Evolutionary conservation across 2,888 invertebrate species (phyloP).

Genomic region (Hoplodrina ambigua): DNA sequence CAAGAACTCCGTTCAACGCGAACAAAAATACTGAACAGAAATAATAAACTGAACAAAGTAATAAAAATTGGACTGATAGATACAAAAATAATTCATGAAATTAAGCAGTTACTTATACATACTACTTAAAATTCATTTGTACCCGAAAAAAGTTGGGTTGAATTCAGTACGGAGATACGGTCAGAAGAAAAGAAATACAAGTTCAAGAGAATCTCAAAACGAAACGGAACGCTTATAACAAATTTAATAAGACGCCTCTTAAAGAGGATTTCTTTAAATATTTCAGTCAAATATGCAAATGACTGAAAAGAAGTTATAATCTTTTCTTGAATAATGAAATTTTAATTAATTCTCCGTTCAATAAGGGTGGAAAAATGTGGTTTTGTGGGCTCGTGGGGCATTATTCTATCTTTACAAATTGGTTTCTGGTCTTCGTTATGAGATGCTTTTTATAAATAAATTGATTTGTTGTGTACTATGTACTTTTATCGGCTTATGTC

Average conservation of each 20-base stretch:
- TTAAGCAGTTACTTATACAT: conserved; percentile 68
- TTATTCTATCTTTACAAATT: conserved; percentile 63
- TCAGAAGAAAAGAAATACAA: conserved; percentile 76
- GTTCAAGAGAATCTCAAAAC: conserved; percentile 70
- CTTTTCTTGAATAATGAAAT: conserved; percentile 83
- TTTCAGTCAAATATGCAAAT: conserved; percentile 84
- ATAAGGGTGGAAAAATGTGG: conserved; percentile 70
- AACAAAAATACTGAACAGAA: conserved; percentile 19
- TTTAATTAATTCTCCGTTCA: conserved; percentile 80
- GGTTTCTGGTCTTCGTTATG: conserved; percentile 36
- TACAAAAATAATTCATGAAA: conserved; percentile 69
- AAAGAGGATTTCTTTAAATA: conserved; percentile 82
- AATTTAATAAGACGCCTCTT: conserved; percentile 82
- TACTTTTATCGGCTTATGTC: conserved; percentile 23
- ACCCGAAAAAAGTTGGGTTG: conserved; percentile 69
- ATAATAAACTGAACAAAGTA: conserved; percentile 23
- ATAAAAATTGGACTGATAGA: conserved; percentile 49
- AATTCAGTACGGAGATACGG: conserved; percentile 69
- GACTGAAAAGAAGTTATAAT: conserved; percentile 83
- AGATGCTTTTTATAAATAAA: conserved; percentile 46
- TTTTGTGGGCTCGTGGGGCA: conserved; percentile 49
- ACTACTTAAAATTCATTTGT: conserved; percentile 79
- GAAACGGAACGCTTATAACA: conserved; percentile 79
- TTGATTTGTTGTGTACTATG: conserved; percentile 31
- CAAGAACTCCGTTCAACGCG: neutral